phyloP scores from a whole-genome alignment of 1,140 invertebrate species.

The Leguminivora glycinivorella region DNA sequence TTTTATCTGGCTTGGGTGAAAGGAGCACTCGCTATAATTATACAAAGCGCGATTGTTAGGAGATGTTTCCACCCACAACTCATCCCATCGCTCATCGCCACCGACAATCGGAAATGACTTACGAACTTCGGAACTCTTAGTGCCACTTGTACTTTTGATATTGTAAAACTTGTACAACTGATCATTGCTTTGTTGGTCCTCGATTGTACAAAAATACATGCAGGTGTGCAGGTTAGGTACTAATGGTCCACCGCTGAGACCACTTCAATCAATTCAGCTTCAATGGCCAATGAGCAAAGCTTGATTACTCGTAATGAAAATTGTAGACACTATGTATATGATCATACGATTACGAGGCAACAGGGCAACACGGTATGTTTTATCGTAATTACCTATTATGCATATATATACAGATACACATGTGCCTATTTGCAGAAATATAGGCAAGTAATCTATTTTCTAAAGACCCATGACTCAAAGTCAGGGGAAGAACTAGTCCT shows the following conservation, averaged over 20 bases:
- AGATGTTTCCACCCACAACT: constrained; percentile 76
- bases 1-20: background rate
- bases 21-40: background rate
- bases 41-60: constrained; percentile 59
- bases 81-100: constrained; percentile 68
- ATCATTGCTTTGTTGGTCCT: constrained; percentile 39
- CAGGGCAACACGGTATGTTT: no score
- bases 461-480: no score
- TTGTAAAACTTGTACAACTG: constrained; percentile 39
- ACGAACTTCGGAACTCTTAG: constrained; percentile 68
- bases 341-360: no score
- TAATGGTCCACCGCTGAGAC: background rate
- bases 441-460: no score
- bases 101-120: constrained; percentile 72
- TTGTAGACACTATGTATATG: no score
- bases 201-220: constrained; percentile 41
- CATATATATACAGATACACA: no score
- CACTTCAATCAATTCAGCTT: background rate
- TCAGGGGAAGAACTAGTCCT: no score
- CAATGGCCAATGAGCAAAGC: background rate
- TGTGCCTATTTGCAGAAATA: no score
- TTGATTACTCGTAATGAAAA: background rate
- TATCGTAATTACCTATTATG: no score
- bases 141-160: constrained; percentile 57
- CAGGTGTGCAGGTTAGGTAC: constrained; percentile 51